A percentile compares a stretch with the other conserved stretches of the same genome.
phyloP scores from a whole-genome alignment of 1,140 invertebrate genomes.

The Calliphora vicina region DNA sequence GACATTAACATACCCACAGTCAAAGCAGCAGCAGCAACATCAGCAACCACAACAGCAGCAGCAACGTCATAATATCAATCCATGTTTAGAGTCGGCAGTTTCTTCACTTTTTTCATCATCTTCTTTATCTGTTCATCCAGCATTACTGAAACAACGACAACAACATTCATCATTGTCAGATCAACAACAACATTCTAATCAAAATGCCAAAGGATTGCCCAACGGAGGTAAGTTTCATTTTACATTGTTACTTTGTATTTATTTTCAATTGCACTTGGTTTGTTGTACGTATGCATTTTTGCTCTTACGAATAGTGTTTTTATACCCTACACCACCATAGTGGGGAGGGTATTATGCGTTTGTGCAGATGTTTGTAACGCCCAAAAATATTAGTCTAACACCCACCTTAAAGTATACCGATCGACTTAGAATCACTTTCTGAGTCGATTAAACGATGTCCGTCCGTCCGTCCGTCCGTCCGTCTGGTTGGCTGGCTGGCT shows the following conservation, averaged over 20 bases:
- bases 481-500: too few species aligned
- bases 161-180: constrained; percentile 62
- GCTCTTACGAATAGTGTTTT: too few species aligned
- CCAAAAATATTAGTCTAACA: too few species aligned
- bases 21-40: background rate
- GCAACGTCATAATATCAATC: constrained; percentile 39
- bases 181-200: constrained; percentile 64
- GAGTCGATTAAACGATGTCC: too few species aligned
- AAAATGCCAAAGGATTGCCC: constrained; percentile 64
- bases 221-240: constrained; percentile 50
- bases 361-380: too few species aligned
- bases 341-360: too few species aligned
- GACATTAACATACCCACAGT: constrained; percentile 24
- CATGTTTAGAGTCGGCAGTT: constrained; percentile 43
- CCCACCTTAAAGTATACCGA: too few species aligned
- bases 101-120: constrained; percentile 38
- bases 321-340: too few species aligned
- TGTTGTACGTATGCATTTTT: too few species aligned
- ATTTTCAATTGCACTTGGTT: too few species aligned
- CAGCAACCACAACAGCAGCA: constrained; percentile 22
- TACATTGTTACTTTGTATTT: background rate
- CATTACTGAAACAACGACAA: constrained; percentile 43
- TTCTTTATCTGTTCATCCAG: constrained; percentile 40
- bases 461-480: too few species aligned
- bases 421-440: too few species aligned